Percentiles rank a stretch among this genome's conserved stretches.
These are phyloP conservation scores for Rhimphoctona megacephalus DNA, from an alignment of 2,888 invertebrate genomes.

Conservation along the genomic window DNA sequence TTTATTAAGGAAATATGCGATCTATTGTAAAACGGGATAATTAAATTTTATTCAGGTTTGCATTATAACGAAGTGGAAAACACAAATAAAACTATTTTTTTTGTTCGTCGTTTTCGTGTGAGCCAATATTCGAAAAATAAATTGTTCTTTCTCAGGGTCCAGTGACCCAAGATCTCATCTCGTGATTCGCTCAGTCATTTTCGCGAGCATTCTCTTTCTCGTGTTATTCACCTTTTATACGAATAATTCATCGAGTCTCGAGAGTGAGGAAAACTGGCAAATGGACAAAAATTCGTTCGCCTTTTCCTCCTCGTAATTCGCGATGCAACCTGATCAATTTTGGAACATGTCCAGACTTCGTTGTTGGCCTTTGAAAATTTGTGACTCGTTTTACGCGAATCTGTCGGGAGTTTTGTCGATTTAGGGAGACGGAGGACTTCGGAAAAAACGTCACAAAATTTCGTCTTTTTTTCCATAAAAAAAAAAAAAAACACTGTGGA, in stretches of 20 bases:
- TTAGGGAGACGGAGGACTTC: neutral
- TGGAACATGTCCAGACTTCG: constrained; percentile 17
- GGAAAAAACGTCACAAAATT: neutral
- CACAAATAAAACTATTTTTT: neutral
- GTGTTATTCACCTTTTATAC: neutral
- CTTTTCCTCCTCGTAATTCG: neutral
- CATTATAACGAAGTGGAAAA: neutral
- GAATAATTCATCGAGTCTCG: constrained; percentile 5
- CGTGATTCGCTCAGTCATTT: neutral
- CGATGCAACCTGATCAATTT: constrained; percentile 6
- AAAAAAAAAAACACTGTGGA: neutral
- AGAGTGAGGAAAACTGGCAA: constrained; percentile 13
- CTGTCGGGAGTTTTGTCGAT: constrained; percentile 8
- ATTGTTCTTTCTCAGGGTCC: neutral
- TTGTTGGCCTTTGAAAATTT: constrained; percentile 6
- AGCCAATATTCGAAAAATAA: neutral
- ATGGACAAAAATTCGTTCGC: constrained; percentile 1
- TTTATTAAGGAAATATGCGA: neutral
- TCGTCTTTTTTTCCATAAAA: neutral
- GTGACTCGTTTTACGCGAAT: constrained; percentile 8
- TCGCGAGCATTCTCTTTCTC: neutral
- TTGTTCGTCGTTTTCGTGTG: neutral
- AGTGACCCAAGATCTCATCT: neutral
- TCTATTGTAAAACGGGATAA: neutral
- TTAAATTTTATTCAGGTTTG: no score